Percentiles rank a stretch among this genome's conserved stretches.
These are phyloP conservation scores for Oreochromis grahami DNA, from an alignment of 2,797 vertebrate genomes.

Conservation along the genomic window DNA sequence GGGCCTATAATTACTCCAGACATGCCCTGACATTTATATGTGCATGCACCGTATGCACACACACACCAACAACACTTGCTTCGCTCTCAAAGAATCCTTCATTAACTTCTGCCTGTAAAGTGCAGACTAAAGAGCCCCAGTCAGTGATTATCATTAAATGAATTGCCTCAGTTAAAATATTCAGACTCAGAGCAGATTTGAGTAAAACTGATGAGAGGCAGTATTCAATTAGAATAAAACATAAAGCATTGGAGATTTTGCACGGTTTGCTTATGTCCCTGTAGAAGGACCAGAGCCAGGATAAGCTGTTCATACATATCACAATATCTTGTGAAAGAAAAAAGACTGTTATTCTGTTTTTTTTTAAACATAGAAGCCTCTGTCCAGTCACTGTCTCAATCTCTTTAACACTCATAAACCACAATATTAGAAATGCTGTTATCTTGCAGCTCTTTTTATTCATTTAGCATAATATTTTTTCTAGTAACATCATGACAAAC, in stretches of 20 bases:
- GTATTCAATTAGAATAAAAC: background rate
- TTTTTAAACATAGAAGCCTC: background rate
- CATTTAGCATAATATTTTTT: background rate
- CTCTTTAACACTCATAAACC: background rate
- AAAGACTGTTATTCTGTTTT: background rate
- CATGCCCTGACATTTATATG: background rate
- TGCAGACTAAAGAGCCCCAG: background rate
- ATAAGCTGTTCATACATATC: background rate
- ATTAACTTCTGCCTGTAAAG: background rate
- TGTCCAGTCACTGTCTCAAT: background rate
- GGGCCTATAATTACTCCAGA: slow-evolving; percentile 3
- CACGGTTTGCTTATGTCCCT: background rate
- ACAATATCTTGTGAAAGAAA: background rate
- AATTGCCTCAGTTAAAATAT: background rate
- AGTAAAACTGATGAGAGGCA: background rate
- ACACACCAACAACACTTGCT: background rate
- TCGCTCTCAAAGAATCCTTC: background rate
- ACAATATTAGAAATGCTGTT: background rate
- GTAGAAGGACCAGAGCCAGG: background rate
- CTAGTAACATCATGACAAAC: background rate
- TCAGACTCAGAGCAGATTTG: background rate
- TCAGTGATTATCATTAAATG: background rate
- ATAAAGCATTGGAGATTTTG: background rate
- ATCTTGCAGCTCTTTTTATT: background rate
- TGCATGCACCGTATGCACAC: background rate